Percentiles rank a stretch among this genome's conserved stretches.
Evolutionary conservation across 2,888 invertebrate species (phyloP).

Genomic region (Onthophagus sagittarius): DNA sequence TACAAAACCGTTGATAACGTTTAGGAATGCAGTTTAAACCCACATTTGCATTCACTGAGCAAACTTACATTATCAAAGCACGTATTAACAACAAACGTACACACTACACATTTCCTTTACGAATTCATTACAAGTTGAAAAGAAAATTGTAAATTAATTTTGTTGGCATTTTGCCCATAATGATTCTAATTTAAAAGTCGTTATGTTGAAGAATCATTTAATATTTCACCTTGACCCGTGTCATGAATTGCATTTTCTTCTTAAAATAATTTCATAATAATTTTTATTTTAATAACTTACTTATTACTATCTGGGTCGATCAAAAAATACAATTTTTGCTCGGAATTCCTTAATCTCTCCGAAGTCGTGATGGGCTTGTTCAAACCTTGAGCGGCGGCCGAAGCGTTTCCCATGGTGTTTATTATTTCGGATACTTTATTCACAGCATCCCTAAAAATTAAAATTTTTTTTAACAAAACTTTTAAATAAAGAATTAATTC

Average conservation of each 20-base stretch:
- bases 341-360: slow-evolving; percentile 60
- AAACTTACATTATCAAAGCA: not conserved
- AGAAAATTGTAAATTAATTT: too few relatives aligned
- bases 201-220: not conserved
- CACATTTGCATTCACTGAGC: not conserved
- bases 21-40: not conserved
- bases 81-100: not conserved
- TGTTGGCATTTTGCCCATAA: too few relatives aligned
- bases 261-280: too few relatives aligned
- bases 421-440: slow-evolving; percentile 60
- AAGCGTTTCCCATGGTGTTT: slow-evolving; percentile 68
- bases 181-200: too few relatives aligned
- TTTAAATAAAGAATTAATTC: not conserved
- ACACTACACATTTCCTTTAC: not conserved
- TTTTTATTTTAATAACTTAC: slow-evolving; percentile 54
- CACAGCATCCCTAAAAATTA: slow-evolving; percentile 56
- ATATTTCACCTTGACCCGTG: not conserved
- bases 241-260: too few relatives aligned
- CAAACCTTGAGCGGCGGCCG: slow-evolving; percentile 70
- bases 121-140: too few relatives aligned
- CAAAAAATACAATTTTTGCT: slow-evolving; percentile 55
- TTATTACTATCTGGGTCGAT: slow-evolving; percentile 53
- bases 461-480: slow-evolving; percentile 11
- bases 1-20: not conserved
- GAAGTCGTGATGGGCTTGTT: slow-evolving; percentile 70